Percentiles rank a stretch among this genome's conserved stretches.
Conservation (phyloP, 92 coral and sea anemone species). For the Zoanthus gigantus region DNA sequence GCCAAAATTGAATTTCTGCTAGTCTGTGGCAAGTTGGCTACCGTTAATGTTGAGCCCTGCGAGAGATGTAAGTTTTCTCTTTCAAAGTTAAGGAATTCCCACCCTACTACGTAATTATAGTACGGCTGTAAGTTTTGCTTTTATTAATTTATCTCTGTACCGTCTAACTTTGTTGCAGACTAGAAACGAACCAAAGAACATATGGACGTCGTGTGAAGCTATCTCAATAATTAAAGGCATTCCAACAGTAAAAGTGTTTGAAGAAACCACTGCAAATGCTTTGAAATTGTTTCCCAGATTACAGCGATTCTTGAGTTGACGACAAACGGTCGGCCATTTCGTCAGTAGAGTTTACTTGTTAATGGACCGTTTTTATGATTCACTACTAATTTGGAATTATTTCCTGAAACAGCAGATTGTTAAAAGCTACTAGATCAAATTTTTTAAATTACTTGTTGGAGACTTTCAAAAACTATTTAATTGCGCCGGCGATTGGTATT, state of each 20-base stretch:
- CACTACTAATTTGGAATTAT: background rate
- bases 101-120: too few relatives aligned
- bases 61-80: too few relatives aligned
- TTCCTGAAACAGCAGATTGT: background rate
- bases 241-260: slow-evolving; percentile 79
- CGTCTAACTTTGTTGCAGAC: slow-evolving; percentile 59
- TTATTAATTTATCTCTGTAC: background rate
- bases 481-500: too few relatives aligned
- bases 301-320: slow-evolving; percentile 73
- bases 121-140: background rate
- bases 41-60: too few relatives aligned
- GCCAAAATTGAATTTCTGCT: too few relatives aligned
- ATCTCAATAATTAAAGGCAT: slow-evolving; percentile 89
- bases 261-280: slow-evolving; percentile 95
- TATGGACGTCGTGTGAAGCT: slow-evolving; percentile 81
- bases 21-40: too few relatives aligned
- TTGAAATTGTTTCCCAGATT: slow-evolving; percentile 92
- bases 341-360: background rate
- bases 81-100: too few relatives aligned
- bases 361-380: background rate
- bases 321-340: background rate
- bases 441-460: too few relatives aligned
- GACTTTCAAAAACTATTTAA: too few relatives aligned
- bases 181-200: slow-evolving; percentile 93
- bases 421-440: background rate